These are phyloP conservation scores for Cyprinodon tularosa DNA, from an alignment of 2,113 vertebrate genomes.

Conservation along the genomic window DNA sequence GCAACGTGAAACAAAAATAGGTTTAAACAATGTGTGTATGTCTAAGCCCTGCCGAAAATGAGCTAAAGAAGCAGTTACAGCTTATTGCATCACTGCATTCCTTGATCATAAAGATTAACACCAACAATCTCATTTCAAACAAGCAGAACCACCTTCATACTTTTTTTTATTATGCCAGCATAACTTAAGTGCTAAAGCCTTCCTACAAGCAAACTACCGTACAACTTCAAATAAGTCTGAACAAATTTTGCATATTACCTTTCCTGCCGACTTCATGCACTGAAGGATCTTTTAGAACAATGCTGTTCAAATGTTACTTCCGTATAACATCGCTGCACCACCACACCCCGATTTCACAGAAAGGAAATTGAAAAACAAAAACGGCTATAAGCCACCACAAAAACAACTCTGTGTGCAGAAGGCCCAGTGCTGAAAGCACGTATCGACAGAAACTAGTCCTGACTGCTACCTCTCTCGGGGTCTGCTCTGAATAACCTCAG, in stretches of 20 bases:
- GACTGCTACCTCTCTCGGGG: conserved; percentile 13
- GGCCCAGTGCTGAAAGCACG: neutral
- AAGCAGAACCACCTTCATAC: neutral
- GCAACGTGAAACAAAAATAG: conserved; percentile 12
- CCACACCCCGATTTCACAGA: conserved; percentile 63
- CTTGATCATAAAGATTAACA: conserved; percentile 19
- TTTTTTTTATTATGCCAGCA: conserved; percentile 1
- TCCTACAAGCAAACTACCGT: neutral
- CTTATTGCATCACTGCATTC: conserved; percentile 61
- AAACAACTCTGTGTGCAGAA: conserved; percentile 29
- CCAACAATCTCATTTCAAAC: conserved; percentile 1
- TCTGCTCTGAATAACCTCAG: conserved; percentile 16
- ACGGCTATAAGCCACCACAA: conserved; percentile 40
- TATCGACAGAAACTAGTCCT: conserved; percentile 52
- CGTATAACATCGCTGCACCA: conserved; percentile 34
- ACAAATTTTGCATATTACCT: conserved; percentile 31
- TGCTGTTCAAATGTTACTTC: conserved; percentile 53
- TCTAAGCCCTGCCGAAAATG: neutral
- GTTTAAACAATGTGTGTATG: neutral
- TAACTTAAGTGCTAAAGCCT: neutral
- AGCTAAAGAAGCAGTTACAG: conserved; percentile 49
- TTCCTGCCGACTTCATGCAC: conserved; percentile 39
- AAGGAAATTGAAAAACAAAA: conserved; percentile 49
- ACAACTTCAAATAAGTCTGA: neutral
- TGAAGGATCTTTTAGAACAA: conserved; percentile 30